Percentiles rank a stretch among this genome's conserved stretches.
phyloP scores from a whole-genome alignment of 2,113 vertebrate genomes.

The Burhinus bistriatus region DNA sequence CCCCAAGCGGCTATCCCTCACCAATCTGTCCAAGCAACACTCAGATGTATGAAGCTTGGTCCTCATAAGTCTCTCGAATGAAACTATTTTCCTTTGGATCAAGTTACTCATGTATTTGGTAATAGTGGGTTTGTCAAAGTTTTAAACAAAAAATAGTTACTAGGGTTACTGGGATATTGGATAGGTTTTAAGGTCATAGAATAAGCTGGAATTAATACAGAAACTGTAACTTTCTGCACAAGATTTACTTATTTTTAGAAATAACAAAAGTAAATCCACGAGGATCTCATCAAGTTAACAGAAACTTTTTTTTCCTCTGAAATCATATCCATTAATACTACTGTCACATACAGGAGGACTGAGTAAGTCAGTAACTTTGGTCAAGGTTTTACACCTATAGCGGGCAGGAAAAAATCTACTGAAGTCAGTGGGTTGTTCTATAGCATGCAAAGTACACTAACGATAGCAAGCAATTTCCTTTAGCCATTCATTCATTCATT shows the following conservation, averaged over 20 bases:
- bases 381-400: background rate
- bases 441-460: background rate
- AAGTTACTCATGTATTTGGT: background rate
- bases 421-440: background rate
- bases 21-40: background rate
- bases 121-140: background rate
- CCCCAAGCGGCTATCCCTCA: accelerated
- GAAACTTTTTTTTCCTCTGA: background rate
- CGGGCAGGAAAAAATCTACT: background rate
- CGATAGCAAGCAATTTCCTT: background rate
- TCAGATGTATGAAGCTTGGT: background rate
- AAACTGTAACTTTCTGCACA: background rate
- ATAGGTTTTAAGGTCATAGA: background rate
- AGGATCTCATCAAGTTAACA: background rate
- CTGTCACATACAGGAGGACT: background rate
- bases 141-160: background rate
- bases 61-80: background rate
- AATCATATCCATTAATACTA: background rate
- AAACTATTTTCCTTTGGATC: background rate
- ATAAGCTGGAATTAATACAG: background rate
- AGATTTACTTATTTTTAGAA: background rate
- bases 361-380: background rate
- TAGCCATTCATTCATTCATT: background rate
- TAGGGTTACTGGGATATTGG: background rate
- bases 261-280: background rate